phyloP scores from a whole-genome alignment of 2,888 invertebrate genomes.

The Automeris io region DNA sequence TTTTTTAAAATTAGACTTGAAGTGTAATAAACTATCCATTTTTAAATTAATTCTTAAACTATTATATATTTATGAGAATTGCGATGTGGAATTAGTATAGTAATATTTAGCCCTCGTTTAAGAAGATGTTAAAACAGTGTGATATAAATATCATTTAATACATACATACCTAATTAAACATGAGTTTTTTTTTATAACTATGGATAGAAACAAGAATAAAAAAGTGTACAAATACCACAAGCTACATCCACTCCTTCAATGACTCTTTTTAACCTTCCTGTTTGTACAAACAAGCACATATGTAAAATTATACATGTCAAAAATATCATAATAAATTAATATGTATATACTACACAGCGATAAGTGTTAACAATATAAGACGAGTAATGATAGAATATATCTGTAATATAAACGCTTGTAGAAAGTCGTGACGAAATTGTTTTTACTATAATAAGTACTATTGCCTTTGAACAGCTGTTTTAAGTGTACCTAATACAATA shows the following conservation, averaged over 20 bases:
- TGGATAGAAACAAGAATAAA: not conserved
- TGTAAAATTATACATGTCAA: slow-evolving; percentile 15
- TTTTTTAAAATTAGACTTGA: too few relatives aligned
- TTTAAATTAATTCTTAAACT: too few relatives aligned
- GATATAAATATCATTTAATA: too few relatives aligned
- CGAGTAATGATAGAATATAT: slow-evolving; percentile 6
- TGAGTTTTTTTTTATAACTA: too few relatives aligned
- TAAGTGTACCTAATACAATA: too few relatives aligned
- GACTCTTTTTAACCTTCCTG: slow-evolving; percentile 53
- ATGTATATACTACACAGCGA: slow-evolving; percentile 8
- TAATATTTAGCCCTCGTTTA: too few relatives aligned
- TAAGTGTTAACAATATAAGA: slow-evolving; percentile 6
- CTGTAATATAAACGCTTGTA: slow-evolving; percentile 16
- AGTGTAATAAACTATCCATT: too few relatives aligned
- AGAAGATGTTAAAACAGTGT: too few relatives aligned
- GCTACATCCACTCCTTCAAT: slow-evolving; percentile 44
- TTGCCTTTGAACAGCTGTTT: slow-evolving; percentile 34
- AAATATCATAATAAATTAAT: not conserved
- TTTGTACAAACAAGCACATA: slow-evolving; percentile 18
- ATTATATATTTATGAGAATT: too few relatives aligned
- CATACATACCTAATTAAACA: too few relatives aligned
- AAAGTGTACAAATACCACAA: slow-evolving; percentile 41
- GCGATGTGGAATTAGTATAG: too few relatives aligned
- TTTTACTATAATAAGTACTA: too few relatives aligned
- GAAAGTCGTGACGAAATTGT: slow-evolving; percentile 39